Base-by-base conservation (phyloP, 2,797 vertebrate genomes). In the Propithecus perrieri region DNA sequence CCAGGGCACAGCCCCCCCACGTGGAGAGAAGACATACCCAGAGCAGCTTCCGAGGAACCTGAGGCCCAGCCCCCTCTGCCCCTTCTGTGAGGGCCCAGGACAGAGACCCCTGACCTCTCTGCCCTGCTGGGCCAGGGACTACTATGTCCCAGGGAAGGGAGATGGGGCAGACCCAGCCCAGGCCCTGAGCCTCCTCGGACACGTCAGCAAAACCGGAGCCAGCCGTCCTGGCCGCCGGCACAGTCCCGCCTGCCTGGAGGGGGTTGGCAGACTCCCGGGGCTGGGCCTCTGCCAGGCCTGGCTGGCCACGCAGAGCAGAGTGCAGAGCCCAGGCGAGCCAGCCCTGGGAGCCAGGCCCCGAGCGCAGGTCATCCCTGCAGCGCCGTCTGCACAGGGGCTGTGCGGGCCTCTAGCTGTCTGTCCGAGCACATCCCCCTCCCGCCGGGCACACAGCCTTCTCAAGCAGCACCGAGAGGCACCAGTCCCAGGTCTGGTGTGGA, bases 151-250 rank as follows among this genome's bases (percentile, higher is more conserved):
- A 24, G 87, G 93, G 74, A 88, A 59, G 48, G 74, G 89, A 97
- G 80, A 67, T 8, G 10, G 20, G 91, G 89, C 10, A 14, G 96
- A 91, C 91, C 69, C 85, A 96, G 96, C 96, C 96, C 4, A 0
- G 83, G 94, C 97, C 97, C 91, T 71, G 96, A 98, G 96, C 97
- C 96, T 98, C 88, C 67, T 92, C 24, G 95, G 98, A 98, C 98
- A 98, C 97, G 97, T 98, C 98, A 98, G 98, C 97, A 96, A 98
- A 98, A 99, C 98, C 55, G 4, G 97, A 98, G 97, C 98, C 98
- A 97, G 98, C 97, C 96, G 78, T 98, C 98, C 89, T 96, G 98
- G 97, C 96, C 53, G 94, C 91, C 97, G 17, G 95, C 94, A 92
- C 46, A 10, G 93, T 94, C 94, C 95, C 85, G 97, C 97, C 97